Conservation (phyloP, 1,140 invertebrate genomes). For the Sarcophaga peregrina region DNA sequence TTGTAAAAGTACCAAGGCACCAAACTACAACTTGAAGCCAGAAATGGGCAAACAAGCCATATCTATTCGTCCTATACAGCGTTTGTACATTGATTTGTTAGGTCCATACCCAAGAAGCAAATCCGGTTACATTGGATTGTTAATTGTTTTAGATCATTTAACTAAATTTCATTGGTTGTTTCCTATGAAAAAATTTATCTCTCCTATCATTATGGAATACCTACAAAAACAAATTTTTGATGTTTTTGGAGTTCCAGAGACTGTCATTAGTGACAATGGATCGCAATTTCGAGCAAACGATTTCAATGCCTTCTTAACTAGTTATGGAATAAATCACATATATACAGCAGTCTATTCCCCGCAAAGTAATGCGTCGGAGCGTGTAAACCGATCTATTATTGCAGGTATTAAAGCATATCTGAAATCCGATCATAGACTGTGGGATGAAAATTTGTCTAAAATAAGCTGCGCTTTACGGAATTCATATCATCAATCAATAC, state of each 20-base stretch:
- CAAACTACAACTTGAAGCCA: not conserved
- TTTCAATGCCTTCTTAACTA: not conserved
- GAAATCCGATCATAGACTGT: slow-evolving; percentile 2
- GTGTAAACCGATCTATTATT: slow-evolving; percentile 40
- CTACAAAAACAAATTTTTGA: too few species aligned
- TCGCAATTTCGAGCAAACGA: too few species aligned
- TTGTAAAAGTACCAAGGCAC: not conserved
- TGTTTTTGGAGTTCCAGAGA: too few species aligned
- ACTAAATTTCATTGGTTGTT: not conserved
- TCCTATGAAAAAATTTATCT: too few species aligned
- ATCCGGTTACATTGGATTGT: not conserved
- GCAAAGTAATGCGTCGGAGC: slow-evolving; percentile 39
- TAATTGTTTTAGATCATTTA: slow-evolving; percentile 10
- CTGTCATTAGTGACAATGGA: too few species aligned
- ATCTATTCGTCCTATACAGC: not conserved
- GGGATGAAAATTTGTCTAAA: slow-evolving; percentile 33
- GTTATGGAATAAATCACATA: slow-evolving; percentile 7
- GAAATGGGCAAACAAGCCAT: not conserved
- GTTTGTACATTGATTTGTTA: not conserved
- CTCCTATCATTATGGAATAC: too few species aligned
- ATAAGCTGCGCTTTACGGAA: slow-evolving; percentile 38
- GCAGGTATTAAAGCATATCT: slow-evolving; percentile 39
- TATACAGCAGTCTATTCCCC: slow-evolving; percentile 34
- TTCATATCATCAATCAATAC: slow-evolving; percentile 24
- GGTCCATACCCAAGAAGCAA: slow-evolving; percentile 10